These are phyloP conservation scores for Leuciscus idus DNA, from an alignment of 2,113 vertebrate species.

Conservation along the genomic window DNA sequence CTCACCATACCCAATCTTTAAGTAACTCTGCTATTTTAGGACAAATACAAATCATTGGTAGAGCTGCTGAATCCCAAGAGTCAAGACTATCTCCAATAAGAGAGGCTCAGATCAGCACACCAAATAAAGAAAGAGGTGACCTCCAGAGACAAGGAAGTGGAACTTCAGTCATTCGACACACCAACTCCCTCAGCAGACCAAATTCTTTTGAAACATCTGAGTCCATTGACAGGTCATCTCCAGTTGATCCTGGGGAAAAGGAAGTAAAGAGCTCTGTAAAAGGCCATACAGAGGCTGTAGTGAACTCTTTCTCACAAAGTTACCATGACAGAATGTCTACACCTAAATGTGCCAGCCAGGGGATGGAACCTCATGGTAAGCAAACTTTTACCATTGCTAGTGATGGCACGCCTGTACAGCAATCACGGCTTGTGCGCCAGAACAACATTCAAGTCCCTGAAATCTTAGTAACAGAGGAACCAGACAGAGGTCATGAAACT, in stretches of 20 bases:
- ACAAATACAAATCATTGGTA: conserved; percentile 81
- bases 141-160: conserved; percentile 89
- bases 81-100: conserved; percentile 75
- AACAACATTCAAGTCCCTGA: conserved; percentile 98
- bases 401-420: conserved; percentile 76
- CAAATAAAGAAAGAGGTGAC: conserved; percentile 79
- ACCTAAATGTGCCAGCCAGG: conserved; percentile 62
- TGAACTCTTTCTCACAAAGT: conserved; percentile 61
- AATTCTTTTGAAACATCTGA: conserved; percentile 90
- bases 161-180: conserved; percentile 97
- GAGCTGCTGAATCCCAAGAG: conserved; percentile 74
- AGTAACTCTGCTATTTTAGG: conserved; percentile 75
- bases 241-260: conserved; percentile 78
- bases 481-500: conserved; percentile 86
- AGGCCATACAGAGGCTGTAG: conserved; percentile 67
- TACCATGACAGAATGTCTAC: conserved; percentile 71
- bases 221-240: conserved; percentile 81
- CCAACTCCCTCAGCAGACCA: conserved; percentile 92
- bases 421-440: conserved; percentile 90
- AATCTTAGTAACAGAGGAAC: conserved; percentile 96
- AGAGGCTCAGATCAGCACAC: conserved; percentile 78
- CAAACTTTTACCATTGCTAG: conserved; percentile 56
- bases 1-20: conserved; percentile 72
- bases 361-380: conserved; percentile 71
- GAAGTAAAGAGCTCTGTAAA: conserved; percentile 71